Evolutionary conservation across 2,888 invertebrate genomes (phyloP), one percentile per base, ranked within the genome.

Genomic region (Dicyrtomina minuta): DNA sequence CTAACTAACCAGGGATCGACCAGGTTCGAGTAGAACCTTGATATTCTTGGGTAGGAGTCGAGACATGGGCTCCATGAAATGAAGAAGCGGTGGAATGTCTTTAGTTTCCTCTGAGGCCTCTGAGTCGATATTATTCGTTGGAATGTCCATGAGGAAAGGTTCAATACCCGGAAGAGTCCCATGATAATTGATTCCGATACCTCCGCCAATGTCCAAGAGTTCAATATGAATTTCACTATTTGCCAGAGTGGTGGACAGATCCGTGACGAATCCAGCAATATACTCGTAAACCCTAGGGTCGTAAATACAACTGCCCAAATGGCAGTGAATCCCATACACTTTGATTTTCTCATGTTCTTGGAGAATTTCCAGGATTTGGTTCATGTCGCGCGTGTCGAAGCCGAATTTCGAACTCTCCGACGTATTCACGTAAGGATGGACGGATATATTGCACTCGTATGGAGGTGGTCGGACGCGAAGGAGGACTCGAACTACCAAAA

Each of bases 11-110:
- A 83, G 70, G 5, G 82, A 82, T 26, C 83, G 75, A 2, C 83
- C 83, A 2, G 83, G 83, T 68, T 83, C 83, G 8, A 83, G 66
- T n/a, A 83, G 79, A 20, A 83, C 72, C 10, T 78, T 79, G 3
- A 81, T 69, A 39, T 76, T 77, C 59, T 74, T 73, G 27, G 79
- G 79, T 22, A 77, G 61, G 13, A 60, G 61, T 6, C 64, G 65
- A 20, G 73, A 39, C 13, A 79, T 68, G 0, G 71, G 79, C 12
- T 68, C 68, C 10, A 78, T 64, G 72, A 77, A 79, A 12, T 56
- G 56, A 2, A 53, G 56, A n/a, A 77, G 65, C 10, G 53, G 68
- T 39, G 72, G 70, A 17, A 65, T 56, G 26, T n/a, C 58, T 27
- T 56, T 17, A n/a, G 53, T 2, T 26, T 53, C 5, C 12, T 58